Conservation (phyloP, 2,797 vertebrate species). For the Acridotheres tristis region DNA sequence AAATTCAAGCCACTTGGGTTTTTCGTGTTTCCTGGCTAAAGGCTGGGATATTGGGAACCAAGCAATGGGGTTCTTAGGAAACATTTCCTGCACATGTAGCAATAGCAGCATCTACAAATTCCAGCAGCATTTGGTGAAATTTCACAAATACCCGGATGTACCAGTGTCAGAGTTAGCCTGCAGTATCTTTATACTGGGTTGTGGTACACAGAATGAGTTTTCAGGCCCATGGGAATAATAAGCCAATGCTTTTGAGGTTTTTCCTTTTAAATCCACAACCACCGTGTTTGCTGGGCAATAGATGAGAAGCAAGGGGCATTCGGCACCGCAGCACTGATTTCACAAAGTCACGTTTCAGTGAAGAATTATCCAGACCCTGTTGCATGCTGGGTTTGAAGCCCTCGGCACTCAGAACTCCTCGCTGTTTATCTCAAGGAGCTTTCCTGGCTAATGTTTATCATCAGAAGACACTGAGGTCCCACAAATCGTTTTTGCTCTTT, state of each 20-base stretch:
- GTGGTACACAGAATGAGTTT: background rate
- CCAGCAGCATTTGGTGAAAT: background rate
- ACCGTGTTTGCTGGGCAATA: background rate
- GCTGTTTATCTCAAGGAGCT: background rate
- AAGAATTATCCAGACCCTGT: background rate
- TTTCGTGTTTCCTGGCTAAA: background rate
- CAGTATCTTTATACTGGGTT: background rate
- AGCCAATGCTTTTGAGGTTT: background rate
- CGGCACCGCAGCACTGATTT: background rate
- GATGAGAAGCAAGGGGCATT: background rate
- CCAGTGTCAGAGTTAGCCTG: background rate
- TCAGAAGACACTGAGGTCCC: background rate
- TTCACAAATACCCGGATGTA: background rate
- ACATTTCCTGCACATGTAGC: background rate
- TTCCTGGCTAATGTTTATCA: background rate
- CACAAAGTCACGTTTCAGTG: background rate
- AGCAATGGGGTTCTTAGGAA: background rate
- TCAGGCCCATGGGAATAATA: background rate
- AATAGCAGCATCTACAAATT: background rate
- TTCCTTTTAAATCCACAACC: background rate
- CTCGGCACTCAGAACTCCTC: background rate
- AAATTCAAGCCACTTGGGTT: background rate
- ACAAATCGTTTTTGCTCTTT: background rate
- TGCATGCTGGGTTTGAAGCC: background rate
- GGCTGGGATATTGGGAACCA: background rate